Evolutionary conservation across 2,113 vertebrate genomes (phyloP), one percentile per base, ranked within the genome.

Genomic region (Speoplatyrhinus poulsoni): DNA sequence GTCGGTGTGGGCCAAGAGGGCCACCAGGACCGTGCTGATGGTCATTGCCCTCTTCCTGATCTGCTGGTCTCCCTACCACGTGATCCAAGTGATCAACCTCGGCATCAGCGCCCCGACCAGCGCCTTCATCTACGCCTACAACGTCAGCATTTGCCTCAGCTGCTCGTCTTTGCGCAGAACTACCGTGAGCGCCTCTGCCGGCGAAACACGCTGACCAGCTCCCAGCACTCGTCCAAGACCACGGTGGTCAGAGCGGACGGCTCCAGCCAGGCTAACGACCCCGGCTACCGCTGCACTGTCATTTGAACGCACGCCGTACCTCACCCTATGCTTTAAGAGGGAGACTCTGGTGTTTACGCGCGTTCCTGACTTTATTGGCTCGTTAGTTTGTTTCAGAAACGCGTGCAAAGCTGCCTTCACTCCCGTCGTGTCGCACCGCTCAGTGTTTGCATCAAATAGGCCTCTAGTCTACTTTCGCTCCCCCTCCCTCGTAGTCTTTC

Each of bases 41-140:
- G 90, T 94, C n/a, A 93, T 94, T 47, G 87, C 81, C 1, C 33
- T 94, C 60, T 94, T 94, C 67, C 83, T 94, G 49, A 65, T 93
- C 53, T 94, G 93, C 88, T 94, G 93, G 93, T 92, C 91, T 0
- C 93, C 93, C 1, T 94, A 93, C 76, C 93, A 94, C n/a, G 89
- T 93, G 72, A 94, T 94, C 33, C 93, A 94, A 83, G 86, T 94
- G 67, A 81, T 94, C 61, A 94, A 94, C 80, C 76, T 94, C 76
- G 89, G 82, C 85, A 90, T 92, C 82, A 80, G 85, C 64, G 77
- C 66, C 11, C 92, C 91, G 3, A 93, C 90, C 0, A 52, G 72
- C 3, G 48, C 82, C 33, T 94, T 94, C 3, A 7, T 92, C 65
- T 94, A 93, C 6, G 87, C 83, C 67, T 94, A 94, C 85, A 93